Base-by-base conservation (phyloP, 2,797 vertebrate genomes). In the Aotus griseimembra region DNA sequence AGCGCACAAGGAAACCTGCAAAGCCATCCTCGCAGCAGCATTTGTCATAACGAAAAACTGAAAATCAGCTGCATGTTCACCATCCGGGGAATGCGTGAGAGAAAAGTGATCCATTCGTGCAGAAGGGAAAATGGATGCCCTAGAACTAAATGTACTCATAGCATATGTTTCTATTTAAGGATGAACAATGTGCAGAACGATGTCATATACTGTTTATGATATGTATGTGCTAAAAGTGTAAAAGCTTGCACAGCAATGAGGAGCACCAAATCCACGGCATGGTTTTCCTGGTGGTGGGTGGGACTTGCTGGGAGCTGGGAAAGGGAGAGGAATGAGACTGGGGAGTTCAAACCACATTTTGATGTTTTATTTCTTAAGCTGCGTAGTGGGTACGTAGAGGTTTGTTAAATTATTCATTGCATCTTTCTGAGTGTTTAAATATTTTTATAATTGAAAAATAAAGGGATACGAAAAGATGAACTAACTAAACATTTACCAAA, bases 31-130 rank as follows among this genome's bases (percentile, higher is more conserved):
- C 30, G 33, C 80, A 28, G 39, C 30, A 0, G 13, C 11, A 4
- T 4, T 14, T 12, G 17, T 44, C 2, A 28, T 1, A 3, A 24
- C 5, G 17, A 19, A 20, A 1, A 4, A 1, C 33, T 4, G 22
- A 3, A 28, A 4, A 0, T 48, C 22, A 13, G 11, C 19, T 3
- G 15, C 1, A 2, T 22, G 44, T 2, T 50, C 46, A 3, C 30
- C 26, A 7, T 28, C 3, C 2, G 39, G 88, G 14, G 58, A 13
- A 20, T 36, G 48, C 61, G 2, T 14, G 5, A 61, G 73, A 22
- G n/a, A 48, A n/a, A 17, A 24, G 19, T 26, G 67, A 7, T 22
- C 13, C 39, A 2, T 20, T 50, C 7, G 36, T 20, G 13, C 26
- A 55, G 24, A 70, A 46, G 7, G 57, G 30, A 28, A 3, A 26